Conservation (phyloP, 2,797 vertebrate genomes). For the Avahi laniger region DNA sequence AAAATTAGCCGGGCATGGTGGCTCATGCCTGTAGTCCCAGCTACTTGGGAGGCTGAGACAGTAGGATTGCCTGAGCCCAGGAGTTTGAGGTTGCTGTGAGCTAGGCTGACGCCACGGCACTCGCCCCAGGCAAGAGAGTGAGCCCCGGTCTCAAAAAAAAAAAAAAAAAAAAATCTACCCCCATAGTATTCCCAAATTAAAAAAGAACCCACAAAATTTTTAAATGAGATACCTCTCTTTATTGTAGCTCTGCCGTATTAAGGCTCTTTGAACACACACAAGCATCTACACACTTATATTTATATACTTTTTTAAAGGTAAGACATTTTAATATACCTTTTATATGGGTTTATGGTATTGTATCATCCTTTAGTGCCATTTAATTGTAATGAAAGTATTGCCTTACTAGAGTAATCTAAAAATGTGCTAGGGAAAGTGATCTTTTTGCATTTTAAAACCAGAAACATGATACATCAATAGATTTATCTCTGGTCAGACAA, state of each 20-base stretch:
- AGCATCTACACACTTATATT: not conserved
- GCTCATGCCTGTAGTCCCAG: too few relatives aligned
- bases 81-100: too few relatives aligned
- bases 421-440: slow-evolving; percentile 47
- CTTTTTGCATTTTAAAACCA: slow-evolving; percentile 15
- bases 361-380: not conserved
- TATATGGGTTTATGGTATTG: not conserved
- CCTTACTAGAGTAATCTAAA: not conserved
- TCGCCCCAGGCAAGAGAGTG: too few relatives aligned
- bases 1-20: too few relatives aligned
- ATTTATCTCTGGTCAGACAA: slow-evolving; percentile 81
- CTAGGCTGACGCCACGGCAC: too few relatives aligned
- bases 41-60: too few relatives aligned
- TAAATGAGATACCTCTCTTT: not conserved
- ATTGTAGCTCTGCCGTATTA: not conserved
- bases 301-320: not conserved
- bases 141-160: too few relatives aligned
- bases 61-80: too few relatives aligned
- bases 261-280: not conserved
- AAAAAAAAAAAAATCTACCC: too few relatives aligned
- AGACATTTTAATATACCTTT: slow-evolving; percentile 20
- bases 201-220: not conserved
- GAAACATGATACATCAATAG: slow-evolving; percentile 66
- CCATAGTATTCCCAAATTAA: too few relatives aligned
- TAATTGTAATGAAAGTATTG: not conserved